These are phyloP conservation scores for Calliscelio sp. DNA, from an alignment of 2,888 invertebrate species.

Conservation along the genomic window DNA sequence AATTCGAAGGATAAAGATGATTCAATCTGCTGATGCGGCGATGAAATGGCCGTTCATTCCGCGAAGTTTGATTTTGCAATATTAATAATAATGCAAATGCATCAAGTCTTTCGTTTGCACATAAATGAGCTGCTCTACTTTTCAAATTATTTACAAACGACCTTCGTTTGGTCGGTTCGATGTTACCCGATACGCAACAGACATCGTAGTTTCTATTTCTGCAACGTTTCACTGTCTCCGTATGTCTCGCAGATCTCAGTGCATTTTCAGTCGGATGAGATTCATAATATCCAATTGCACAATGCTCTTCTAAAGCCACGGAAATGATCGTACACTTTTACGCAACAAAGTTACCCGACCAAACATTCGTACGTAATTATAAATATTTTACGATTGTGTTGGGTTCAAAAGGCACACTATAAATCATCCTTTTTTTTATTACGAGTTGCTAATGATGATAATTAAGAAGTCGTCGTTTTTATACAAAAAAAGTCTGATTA, in stretches of 20 bases:
- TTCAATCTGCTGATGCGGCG: too few relatives aligned
- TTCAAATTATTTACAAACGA: slow-evolving; percentile 56
- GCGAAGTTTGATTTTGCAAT: slow-evolving; percentile 44
- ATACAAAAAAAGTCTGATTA: too few relatives aligned
- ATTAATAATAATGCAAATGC: slow-evolving; percentile 51
- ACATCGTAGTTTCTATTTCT: slow-evolving; percentile 56
- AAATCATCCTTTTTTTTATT: background rate
- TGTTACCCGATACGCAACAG: slow-evolving; percentile 42
- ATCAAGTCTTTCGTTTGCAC: slow-evolving; percentile 60
- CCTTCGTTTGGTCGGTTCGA: slow-evolving; percentile 60
- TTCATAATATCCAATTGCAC: slow-evolving; percentile 28
- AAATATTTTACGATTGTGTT: background rate
- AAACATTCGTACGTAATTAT: background rate
- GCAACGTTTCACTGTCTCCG: slow-evolving; percentile 44
- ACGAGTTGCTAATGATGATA: background rate
- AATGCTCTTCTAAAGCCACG: slow-evolving; percentile 5
- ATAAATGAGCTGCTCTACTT: slow-evolving; percentile 64
- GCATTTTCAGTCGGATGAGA: slow-evolving; percentile 19
- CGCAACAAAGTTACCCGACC: slow-evolving; percentile 9
- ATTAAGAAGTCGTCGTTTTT: too few relatives aligned
- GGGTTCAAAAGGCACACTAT: background rate
- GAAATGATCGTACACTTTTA: slow-evolving; percentile 17
- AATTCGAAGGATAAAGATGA: too few relatives aligned
- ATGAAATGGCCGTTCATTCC: slow-evolving; percentile 15
- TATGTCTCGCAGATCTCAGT: background rate